Percentiles rank a stretch among this genome's conserved stretches.
Conservation (phyloP, 2,888 invertebrate species). For the Catocala sponsa region DNA sequence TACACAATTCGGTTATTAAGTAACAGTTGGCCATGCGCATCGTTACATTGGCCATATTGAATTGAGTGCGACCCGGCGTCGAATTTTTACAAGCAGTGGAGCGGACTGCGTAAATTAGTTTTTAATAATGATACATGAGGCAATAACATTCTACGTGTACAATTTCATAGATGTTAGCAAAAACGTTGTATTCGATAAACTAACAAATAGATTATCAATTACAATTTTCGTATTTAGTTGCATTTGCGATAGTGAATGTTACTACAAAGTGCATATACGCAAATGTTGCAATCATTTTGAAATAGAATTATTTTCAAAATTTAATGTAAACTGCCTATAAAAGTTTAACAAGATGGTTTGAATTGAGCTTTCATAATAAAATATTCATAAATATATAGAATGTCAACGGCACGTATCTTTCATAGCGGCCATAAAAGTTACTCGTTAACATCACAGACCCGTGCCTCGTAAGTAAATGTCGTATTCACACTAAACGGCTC, state of each 20-base stretch:
- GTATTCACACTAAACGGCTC: constrained; percentile 46
- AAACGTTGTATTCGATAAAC: neutral
- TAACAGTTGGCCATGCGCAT: constrained; percentile 53
- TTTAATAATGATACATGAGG: constrained; percentile 21
- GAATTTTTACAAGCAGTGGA: constrained; percentile 33
- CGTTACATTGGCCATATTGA: constrained; percentile 36
- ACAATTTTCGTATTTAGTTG: no score
- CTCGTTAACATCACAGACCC: constrained; percentile 14
- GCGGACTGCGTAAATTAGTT: constrained; percentile 29
- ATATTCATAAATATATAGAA: constrained; percentile 13
- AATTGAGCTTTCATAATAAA: constrained; percentile 24
- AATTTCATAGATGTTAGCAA: neutral
- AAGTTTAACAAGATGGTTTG: constrained; percentile 10
- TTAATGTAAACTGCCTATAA: neutral
- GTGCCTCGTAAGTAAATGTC: constrained; percentile 30
- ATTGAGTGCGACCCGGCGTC: constrained; percentile 16
- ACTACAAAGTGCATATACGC: no score
- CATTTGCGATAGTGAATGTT: no score
- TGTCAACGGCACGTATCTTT: constrained; percentile 14
- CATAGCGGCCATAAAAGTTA: constrained; percentile 28
- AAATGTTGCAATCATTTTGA: no score
- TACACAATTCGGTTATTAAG: constrained; percentile 45
- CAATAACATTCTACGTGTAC: neutral
- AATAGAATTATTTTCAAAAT: neutral
- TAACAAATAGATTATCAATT: no score